Base-by-base conservation (phyloP, 1,140 invertebrate genomes). In the Drosophila watanabei region DNA sequence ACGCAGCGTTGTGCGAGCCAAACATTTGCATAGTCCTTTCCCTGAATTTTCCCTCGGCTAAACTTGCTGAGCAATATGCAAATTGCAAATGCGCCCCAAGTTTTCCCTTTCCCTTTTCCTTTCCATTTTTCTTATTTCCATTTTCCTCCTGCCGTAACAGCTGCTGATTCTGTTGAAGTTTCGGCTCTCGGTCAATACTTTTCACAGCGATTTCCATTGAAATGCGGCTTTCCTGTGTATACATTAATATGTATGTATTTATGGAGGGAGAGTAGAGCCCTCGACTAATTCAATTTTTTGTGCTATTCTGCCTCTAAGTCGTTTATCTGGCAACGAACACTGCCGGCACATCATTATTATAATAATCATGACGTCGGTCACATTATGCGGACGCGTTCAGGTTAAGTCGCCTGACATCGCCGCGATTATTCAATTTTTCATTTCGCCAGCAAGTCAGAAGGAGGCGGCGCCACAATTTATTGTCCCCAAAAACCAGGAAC, bases 271-370 rank as follows among this genome's bases (percentile, higher is more conserved):
- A 28, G 13, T 5, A 24, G 30, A 33, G 16, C 39, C 49, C 37
- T 14, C 45, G 54, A 16, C 78, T 89, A 89, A 85, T 89, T 88
- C 73, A 88, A 88, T 88, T 88, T 73, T 62, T 77, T 32, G 49
- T 35, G 54, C 56, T 48, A 57, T 77, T 84, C 79, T 49, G 56
- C 58, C 54, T 65, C 85, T 88, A 88, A 88, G 84, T 88, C 84
- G 84, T 90, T 88, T 88, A 88, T 89, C 84, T 85, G 85, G 78
- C 61, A 45, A 35, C 77, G 73, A 77, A 78, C 86, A 85, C 66
- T 64, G 82, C 62, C 39, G 66, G 63, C 62, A 82, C 87, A 87
- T 88, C 57, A 77, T 78, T 52, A 79, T 79, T 65, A 88, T 82
- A 68, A 76, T 68, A 70, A 79, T 70, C 65, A 70, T 58, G 68